phyloP scores from a whole-genome alignment of 2,888 invertebrate species.

The Chouioia cunea region DNA sequence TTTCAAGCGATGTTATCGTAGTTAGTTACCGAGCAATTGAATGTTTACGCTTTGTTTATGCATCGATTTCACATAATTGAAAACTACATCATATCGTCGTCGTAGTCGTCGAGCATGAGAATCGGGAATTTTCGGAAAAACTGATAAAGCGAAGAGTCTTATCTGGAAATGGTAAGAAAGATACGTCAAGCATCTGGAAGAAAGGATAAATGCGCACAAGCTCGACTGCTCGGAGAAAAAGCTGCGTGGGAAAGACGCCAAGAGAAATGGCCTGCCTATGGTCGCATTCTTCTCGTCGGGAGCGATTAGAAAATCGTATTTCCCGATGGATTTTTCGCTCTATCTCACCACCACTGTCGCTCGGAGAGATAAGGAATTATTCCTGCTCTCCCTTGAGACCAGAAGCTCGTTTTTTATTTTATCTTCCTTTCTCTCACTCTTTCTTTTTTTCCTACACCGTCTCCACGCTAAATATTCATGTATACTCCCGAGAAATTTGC shows the following conservation, averaged over 20 bases:
- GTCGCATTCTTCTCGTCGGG: conserved; percentile 32
- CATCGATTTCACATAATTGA: conserved; percentile 1
- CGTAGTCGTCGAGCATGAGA: background rate
- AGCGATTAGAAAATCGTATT: conserved; percentile 47
- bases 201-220: conserved; percentile 38
- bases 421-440: too few species aligned
- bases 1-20: too few species aligned
- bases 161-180: background rate
- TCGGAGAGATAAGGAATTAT: conserved; percentile 35
- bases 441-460: too few species aligned
- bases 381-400: conserved; percentile 10
- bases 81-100: conserved; percentile 2
- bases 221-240: conserved; percentile 21
- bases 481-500: conserved; percentile 37
- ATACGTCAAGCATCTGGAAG: conserved; percentile 13
- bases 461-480: conserved; percentile 26
- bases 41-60: background rate
- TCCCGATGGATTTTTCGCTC: conserved; percentile 28
- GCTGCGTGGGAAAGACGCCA: conserved; percentile 10
- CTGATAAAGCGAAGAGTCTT: background rate
- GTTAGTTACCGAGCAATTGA: background rate
- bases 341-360: background rate
- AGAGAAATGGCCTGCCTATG: conserved; percentile 40
- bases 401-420: background rate
- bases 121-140: background rate